Evolutionary conservation across 2,888 invertebrate genomes (phyloP).

Genomic region (Nineta flava): DNA sequence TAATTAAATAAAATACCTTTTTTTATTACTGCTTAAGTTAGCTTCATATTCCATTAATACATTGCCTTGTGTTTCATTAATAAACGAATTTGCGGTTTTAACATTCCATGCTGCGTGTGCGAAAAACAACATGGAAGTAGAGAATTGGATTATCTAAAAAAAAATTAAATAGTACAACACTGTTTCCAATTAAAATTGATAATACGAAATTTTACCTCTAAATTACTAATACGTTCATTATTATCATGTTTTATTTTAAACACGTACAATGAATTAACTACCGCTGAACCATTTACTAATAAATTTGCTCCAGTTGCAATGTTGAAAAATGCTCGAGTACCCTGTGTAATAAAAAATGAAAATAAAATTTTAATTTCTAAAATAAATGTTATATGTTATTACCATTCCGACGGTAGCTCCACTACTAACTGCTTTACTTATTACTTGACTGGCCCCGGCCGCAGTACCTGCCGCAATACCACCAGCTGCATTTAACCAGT

Average conservation of each 20-base stretch:
- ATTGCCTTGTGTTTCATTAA: constrained; percentile 14
- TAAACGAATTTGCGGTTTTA: constrained; percentile 31
- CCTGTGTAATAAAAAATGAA: not conserved
- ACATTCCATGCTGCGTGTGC: constrained; percentile 31
- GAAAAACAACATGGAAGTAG: constrained; percentile 32
- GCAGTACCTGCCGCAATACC: constrained; percentile 37
- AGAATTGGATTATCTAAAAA: constrained; percentile 33
- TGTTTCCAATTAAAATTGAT: not conserved
- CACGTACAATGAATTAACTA: not conserved
- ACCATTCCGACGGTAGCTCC: constrained; percentile 17
- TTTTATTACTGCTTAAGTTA: constrained; percentile 8
- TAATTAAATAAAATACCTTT: too few species aligned
- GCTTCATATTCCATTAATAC: constrained; percentile 7
- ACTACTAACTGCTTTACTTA: constrained; percentile 31
- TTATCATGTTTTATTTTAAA: constrained; percentile 28
- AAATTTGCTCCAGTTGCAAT: not conserved
- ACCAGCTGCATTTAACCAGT: constrained; percentile 40
- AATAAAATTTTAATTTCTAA: not conserved
- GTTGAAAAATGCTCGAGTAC: not conserved
- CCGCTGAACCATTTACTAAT: constrained; percentile 1
- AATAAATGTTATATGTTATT: not conserved
- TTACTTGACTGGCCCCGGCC: constrained; percentile 32
- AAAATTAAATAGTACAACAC: not conserved
- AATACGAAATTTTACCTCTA: constrained; percentile 19
- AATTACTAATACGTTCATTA: constrained; percentile 28